phyloP scores from a whole-genome alignment of 2,888 invertebrate species.

The Oegoconia quadripuncta region DNA sequence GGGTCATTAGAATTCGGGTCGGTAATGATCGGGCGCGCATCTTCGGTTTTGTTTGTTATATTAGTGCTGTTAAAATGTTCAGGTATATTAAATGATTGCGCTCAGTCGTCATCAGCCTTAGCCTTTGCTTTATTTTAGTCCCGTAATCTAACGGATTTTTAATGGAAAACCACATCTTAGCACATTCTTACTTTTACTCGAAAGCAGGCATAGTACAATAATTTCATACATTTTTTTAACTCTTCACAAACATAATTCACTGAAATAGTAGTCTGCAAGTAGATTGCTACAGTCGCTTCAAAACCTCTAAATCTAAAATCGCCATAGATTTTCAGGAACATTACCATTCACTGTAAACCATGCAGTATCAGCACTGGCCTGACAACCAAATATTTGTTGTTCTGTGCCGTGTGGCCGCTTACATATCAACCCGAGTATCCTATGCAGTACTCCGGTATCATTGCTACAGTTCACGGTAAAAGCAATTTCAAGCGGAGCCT shows the following conservation, averaged over 20 bases:
- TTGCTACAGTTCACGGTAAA: conserved; percentile 63
- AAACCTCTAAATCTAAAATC: too few relatives aligned
- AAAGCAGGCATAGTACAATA: too few relatives aligned
- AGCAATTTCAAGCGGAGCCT: conserved; percentile 65
- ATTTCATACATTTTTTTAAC: too few relatives aligned
- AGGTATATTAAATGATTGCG: conserved; percentile 51
- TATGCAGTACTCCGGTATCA: conserved; percentile 57
- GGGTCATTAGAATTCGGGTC: conserved; percentile 73
- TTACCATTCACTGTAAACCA: too few relatives aligned
- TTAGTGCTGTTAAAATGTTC: conserved; percentile 43
- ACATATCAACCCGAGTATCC: conserved; percentile 48
- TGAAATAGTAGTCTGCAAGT: too few relatives aligned
- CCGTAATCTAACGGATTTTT: too few relatives aligned
- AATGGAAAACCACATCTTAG: too few relatives aligned
- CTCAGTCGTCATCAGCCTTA: conserved; percentile 29
- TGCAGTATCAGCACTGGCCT: neutral
- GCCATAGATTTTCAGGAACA: too few relatives aligned
- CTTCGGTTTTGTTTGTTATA: conserved; percentile 65
- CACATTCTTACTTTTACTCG: too few relatives aligned
- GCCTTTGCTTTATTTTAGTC: too few relatives aligned
- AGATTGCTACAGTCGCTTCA: too few relatives aligned
- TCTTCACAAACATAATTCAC: too few relatives aligned
- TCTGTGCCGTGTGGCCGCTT: conserved; percentile 7
- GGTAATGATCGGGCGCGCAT: conserved; percentile 69
- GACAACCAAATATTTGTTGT: conserved; percentile 11